phyloP scores from a whole-genome alignment of 2,888 invertebrate genomes.

The Laothoe populi region DNA sequence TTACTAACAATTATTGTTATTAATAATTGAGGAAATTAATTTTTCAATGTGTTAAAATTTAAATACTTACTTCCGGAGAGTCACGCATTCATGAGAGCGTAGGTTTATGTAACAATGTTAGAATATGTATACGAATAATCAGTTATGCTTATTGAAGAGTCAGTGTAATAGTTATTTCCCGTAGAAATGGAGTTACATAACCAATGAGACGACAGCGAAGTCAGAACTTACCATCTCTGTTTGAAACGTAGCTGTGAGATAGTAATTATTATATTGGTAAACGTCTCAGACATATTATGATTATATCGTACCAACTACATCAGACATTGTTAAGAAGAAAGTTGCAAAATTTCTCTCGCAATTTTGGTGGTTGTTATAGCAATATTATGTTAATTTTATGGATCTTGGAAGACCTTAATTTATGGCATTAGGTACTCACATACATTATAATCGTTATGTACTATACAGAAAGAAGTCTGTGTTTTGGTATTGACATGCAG shows the following conservation, averaged over 20 bases:
- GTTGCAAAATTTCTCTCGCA: constrained; percentile 46
- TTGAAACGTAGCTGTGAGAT: constrained; percentile 43
- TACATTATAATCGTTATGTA: too few relatives aligned
- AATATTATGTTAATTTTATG: constrained; percentile 35
- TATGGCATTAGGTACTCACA: too few relatives aligned
- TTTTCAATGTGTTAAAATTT: neutral
- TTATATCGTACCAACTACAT: constrained; percentile 47
- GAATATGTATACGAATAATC: constrained; percentile 15
- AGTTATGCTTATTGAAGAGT: constrained; percentile 29
- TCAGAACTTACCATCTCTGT: constrained; percentile 17
- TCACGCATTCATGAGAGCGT: neutral
- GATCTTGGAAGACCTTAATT: too few relatives aligned
- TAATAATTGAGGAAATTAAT: neutral
- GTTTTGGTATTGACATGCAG: constrained; percentile 28
- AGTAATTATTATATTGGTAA: constrained; percentile 47
- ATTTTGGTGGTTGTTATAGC: constrained; percentile 42
- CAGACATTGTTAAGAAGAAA: constrained; percentile 56
- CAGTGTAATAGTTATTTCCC: constrained; percentile 42
- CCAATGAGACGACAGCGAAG: constrained; percentile 36
- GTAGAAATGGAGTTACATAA: constrained; percentile 50
- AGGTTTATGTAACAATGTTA: constrained; percentile 10
- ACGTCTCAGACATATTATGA: constrained; percentile 42
- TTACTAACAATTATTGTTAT: neutral
- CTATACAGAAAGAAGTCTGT: neutral
- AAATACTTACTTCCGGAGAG: neutral